Conservation (phyloP, 1,140 invertebrate species). For the Drosophila tsacasi region DNA sequence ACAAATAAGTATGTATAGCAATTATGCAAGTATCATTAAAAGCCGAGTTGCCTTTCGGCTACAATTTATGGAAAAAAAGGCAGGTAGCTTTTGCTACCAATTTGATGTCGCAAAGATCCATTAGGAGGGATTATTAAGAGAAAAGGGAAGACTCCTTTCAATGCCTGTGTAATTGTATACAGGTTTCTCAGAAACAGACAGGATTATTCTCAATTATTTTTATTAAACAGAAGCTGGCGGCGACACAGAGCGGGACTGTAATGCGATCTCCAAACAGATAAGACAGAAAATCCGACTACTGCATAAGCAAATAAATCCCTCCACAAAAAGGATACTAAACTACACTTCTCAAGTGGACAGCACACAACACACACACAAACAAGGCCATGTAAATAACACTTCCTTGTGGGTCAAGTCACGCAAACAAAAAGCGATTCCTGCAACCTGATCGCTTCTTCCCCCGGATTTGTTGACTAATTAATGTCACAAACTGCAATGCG, state of each 20-base stretch:
- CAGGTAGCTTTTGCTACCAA: slow-evolving; percentile 25
- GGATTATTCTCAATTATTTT: slow-evolving; percentile 37
- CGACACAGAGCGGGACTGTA: slow-evolving; percentile 33
- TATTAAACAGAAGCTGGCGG: slow-evolving; percentile 30
- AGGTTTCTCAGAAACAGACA: neutral
- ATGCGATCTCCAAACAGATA: slow-evolving; percentile 44
- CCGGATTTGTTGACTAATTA: slow-evolving; percentile 51
- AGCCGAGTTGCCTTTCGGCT: slow-evolving; percentile 43
- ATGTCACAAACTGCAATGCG: slow-evolving; percentile 56
- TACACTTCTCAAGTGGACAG: slow-evolving; percentile 44
- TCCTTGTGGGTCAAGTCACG: slow-evolving; percentile 66
- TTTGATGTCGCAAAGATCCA: slow-evolving; percentile 13
- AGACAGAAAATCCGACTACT: slow-evolving; percentile 27
- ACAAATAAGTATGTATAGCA: slow-evolving; percentile 32
- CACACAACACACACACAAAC: slow-evolving; percentile 21
- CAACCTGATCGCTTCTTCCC: slow-evolving; percentile 47
- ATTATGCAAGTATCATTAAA: slow-evolving; percentile 71
- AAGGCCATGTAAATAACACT: slow-evolving; percentile 51
- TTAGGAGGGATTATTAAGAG: neutral
- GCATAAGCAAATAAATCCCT: slow-evolving; percentile 27
- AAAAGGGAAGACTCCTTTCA: slow-evolving; percentile 1
- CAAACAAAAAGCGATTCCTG: slow-evolving; percentile 35
- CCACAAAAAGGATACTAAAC: slow-evolving; percentile 19
- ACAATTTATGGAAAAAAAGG: slow-evolving; percentile 19
- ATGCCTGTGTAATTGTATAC: slow-evolving; percentile 22